Conservation (phyloP, 2,113 vertebrate species). For the Thomomys bottae region DNA sequence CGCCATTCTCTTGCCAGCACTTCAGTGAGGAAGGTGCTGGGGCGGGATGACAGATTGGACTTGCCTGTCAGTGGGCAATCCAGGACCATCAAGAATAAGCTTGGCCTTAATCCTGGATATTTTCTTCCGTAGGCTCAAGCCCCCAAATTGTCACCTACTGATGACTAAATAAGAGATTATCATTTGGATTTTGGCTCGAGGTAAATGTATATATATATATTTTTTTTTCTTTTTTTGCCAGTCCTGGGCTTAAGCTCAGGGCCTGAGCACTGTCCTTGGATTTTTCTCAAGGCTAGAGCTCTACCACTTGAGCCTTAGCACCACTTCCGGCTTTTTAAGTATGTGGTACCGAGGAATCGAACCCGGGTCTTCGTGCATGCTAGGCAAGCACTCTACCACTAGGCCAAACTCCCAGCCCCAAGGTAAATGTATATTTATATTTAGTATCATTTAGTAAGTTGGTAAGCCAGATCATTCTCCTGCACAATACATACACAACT, state of each 20-base stretch:
- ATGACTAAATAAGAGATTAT: background rate
- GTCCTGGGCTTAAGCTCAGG: too few relatives aligned
- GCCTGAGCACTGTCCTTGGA: too few relatives aligned
- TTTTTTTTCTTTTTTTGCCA: too few relatives aligned
- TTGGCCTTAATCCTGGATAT: background rate
- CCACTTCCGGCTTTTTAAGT: too few relatives aligned
- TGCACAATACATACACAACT: background rate
- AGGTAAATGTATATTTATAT: background rate
- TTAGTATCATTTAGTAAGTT: background rate
- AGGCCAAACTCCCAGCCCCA: too few relatives aligned
- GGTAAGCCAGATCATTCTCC: background rate
- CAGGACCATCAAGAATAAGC: background rate
- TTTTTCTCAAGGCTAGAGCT: too few relatives aligned
- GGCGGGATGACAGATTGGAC: background rate
- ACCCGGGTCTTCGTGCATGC: too few relatives aligned
- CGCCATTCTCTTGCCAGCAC: background rate
- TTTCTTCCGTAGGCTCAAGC: background rate
- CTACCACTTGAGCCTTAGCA: too few relatives aligned
- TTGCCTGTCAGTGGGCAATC: background rate
- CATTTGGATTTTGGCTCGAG: background rate
- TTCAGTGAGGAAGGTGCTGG: background rate
- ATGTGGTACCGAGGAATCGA: too few relatives aligned
- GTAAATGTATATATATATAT: background rate
- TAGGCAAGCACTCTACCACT: too few relatives aligned
- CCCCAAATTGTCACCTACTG: background rate